Conservation (phyloP, 2,797 vertebrate genomes). For the Eurystomus glaucurus region DNA sequence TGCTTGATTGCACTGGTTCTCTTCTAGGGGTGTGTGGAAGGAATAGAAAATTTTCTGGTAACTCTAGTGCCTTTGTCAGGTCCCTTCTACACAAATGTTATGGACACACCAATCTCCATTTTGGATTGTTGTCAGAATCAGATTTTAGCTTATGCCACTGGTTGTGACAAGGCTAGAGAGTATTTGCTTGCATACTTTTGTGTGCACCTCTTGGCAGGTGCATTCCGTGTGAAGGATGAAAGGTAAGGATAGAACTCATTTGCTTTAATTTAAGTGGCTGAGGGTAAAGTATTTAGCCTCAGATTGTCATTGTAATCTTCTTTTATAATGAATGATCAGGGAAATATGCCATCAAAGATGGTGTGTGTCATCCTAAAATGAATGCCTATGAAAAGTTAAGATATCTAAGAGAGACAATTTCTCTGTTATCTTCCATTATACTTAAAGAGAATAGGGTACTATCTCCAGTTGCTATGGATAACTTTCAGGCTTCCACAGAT, state of each 20-base stretch:
- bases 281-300: neutral
- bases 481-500: neutral
- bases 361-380: neutral
- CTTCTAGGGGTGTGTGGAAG: neutral
- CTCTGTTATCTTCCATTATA: neutral
- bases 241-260: neutral
- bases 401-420: neutral
- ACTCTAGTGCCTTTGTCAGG: neutral
- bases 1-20: neutral
- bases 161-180: neutral
- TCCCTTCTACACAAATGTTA: neutral
- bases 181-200: neutral
- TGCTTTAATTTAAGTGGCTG: neutral
- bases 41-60: neutral
- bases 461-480: neutral
- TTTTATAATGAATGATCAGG: neutral
- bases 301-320: neutral
- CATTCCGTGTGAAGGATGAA: neutral
- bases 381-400: neutral
- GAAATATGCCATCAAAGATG: neutral
- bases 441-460: neutral
- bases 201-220: neutral
- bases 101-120: neutral
- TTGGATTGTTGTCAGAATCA: neutral
- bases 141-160: neutral